phyloP scores from a whole-genome alignment of 2,888 invertebrate species.

The Cantharis rufa region DNA sequence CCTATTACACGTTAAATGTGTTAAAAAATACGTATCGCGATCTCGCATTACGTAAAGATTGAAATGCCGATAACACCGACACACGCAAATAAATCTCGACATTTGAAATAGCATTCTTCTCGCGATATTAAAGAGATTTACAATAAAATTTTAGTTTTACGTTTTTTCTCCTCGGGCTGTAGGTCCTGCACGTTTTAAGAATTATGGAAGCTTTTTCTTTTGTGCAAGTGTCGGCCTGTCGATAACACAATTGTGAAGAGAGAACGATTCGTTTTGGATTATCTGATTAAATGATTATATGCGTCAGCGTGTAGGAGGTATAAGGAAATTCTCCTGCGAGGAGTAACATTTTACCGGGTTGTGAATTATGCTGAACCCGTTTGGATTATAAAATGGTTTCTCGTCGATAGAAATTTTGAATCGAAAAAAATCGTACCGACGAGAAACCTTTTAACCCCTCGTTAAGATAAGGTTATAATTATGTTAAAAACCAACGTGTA shows the following conservation, averaged over 20 bases:
- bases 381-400: too few species aligned
- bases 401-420: too few species aligned
- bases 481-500: too few species aligned
- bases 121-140: background rate
- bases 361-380: too few species aligned
- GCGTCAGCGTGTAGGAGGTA: background rate
- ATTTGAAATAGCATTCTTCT: background rate
- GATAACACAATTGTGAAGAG: background rate
- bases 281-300: background rate
- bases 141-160: background rate
- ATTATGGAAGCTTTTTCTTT: background rate
- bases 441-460: background rate
- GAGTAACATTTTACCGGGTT: too few species aligned
- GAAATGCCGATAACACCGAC: slow-evolving; percentile 5
- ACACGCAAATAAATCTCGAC: background rate
- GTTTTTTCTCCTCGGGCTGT: background rate
- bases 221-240: background rate
- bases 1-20: background rate
- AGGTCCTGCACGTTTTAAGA: background rate
- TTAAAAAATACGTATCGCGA: background rate
- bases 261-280: background rate
- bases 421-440: background rate
- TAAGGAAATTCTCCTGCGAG: too few species aligned
- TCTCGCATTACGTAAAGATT: slow-evolving; percentile 1
- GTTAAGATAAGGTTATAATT: too few species aligned